phyloP scores from a whole-genome alignment of 2,888 invertebrate genomes.

The Lasioglossum leucozonium region DNA sequence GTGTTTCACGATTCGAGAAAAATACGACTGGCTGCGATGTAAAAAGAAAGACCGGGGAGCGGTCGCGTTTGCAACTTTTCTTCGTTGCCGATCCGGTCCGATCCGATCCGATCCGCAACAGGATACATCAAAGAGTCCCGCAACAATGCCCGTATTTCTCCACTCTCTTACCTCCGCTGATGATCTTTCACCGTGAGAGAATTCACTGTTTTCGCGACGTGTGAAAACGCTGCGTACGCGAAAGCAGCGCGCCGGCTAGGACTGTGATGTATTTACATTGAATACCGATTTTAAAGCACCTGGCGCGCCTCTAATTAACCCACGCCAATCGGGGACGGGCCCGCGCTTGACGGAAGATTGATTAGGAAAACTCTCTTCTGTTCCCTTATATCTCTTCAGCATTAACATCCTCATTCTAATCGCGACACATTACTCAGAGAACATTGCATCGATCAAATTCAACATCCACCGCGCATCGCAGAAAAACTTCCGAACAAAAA shows the following conservation, averaged over 20 bases:
- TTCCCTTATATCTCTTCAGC: neutral
- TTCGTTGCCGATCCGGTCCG: neutral
- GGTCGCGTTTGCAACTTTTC: neutral
- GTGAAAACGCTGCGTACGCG: constrained; percentile 28
- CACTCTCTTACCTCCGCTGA: constrained; percentile 28
- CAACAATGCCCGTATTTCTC: constrained; percentile 37
- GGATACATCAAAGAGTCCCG: constrained; percentile 20
- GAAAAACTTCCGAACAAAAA: neutral
- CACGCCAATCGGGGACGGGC: neutral
- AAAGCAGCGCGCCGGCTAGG: constrained; percentile 1
- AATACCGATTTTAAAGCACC: constrained; percentile 25
- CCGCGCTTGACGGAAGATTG: neutral
- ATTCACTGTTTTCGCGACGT: constrained; percentile 9
- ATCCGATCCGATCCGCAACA: neutral
- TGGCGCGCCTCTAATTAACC: constrained; percentile 23
- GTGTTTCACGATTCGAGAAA: neutral
- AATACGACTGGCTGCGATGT: neutral
- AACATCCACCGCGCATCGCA: neutral
- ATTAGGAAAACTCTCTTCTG: neutral
- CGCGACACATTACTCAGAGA: neutral
- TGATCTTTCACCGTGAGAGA: constrained; percentile 40
- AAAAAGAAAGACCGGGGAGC: neutral
- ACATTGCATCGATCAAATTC: neutral
- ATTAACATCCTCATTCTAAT: neutral
- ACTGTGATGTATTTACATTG: constrained; percentile 27